Evolutionary conservation across 2,113 vertebrate species (phyloP).

Genomic region (Oryzias celebensis): DNA sequence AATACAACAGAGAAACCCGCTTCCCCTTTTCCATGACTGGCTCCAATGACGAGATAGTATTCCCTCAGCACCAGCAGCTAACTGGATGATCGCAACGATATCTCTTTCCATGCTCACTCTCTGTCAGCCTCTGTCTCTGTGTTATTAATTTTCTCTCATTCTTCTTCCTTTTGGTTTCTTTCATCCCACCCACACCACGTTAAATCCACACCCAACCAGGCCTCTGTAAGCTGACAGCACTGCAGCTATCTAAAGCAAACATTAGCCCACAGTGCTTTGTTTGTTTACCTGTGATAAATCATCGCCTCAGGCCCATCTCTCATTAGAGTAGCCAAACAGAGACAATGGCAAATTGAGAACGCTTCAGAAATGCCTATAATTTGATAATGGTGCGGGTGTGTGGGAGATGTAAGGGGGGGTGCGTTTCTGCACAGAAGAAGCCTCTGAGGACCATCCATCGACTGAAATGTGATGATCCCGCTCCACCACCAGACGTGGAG

Average conservation of each 20-base stretch:
- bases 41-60: constrained; percentile 69
- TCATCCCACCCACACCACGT: neutral
- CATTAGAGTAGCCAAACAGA: constrained; percentile 63
- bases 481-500: constrained; percentile 64
- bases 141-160: constrained; percentile 36
- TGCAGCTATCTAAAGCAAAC: constrained; percentile 47
- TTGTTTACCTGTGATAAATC: constrained; percentile 65
- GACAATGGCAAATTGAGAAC: constrained; percentile 60
- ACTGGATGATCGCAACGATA: constrained; percentile 70
- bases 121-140: constrained; percentile 36
- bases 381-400: constrained; percentile 42
- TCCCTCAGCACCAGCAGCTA: constrained; percentile 60
- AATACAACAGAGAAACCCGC: constrained; percentile 59
- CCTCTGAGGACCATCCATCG: constrained; percentile 66
- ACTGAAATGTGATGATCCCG: constrained; percentile 71
- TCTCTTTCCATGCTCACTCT: constrained; percentile 43
- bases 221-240: neutral
- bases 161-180: constrained; percentile 1
- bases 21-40: constrained; percentile 62
- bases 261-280: constrained; percentile 57
- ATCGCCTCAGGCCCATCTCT: constrained; percentile 54
- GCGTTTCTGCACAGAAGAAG: constrained; percentile 46
- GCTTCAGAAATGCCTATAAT: constrained; percentile 62
- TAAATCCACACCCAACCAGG: constrained; percentile 21
- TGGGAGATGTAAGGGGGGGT: constrained; percentile 1